Evolutionary conservation across 2,113 vertebrate genomes (phyloP).

Genomic region (Pantherophis guttatus): DNA sequence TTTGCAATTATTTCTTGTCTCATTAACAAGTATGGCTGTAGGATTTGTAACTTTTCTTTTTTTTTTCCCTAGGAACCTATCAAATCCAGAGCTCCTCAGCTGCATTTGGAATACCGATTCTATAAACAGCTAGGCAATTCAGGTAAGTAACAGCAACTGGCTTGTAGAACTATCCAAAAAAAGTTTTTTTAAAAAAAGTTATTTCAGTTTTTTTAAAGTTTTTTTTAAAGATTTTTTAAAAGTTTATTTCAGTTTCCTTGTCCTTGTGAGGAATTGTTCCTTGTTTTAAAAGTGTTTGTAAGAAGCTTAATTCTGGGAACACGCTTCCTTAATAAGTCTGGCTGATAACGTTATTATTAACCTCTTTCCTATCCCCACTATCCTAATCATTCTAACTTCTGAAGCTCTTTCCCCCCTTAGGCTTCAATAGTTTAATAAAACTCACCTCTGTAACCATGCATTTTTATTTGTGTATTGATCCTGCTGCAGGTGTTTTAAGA

Average conservation of each 20-base stretch:
- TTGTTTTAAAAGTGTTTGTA: neutral
- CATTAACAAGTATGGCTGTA: neutral
- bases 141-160: conserved; percentile 64
- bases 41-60: neutral
- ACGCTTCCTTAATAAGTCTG: neutral
- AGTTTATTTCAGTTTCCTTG: neutral
- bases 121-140: conserved; percentile 97
- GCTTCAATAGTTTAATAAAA: neutral
- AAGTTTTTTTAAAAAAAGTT: no score
- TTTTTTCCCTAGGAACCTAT: conserved; percentile 84
- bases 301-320: neutral
- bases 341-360: neutral
- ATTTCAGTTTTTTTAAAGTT: neutral
- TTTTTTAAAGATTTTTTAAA: neutral
- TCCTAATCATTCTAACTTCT: neutral
- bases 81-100: conserved; percentile 94
- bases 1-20: neutral
- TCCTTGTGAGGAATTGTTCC: neutral
- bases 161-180: neutral
- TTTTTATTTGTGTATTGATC: neutral
- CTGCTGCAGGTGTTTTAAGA: neutral
- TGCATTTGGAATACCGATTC: conserved; percentile 97
- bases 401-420: neutral
- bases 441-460: neutral
- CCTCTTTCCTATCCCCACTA: neutral